Evolutionary conservation across 1,140 invertebrate species (phyloP).

Genomic region (Chymomyza costata): DNA sequence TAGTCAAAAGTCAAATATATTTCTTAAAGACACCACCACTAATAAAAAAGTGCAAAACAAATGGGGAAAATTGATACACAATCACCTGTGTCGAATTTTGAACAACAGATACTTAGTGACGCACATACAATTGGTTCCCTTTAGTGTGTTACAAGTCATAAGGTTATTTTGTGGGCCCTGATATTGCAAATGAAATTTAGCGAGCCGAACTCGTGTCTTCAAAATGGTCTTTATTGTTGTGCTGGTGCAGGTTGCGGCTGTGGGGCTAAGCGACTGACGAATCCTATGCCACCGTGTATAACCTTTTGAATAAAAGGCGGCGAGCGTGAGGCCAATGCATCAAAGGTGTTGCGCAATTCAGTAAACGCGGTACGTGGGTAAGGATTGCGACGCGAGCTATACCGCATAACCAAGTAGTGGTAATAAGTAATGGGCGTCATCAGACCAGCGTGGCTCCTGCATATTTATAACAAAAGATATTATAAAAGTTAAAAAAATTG

Average conservation of each 20-base stretch:
- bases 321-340: slow-evolving; percentile 79
- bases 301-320: slow-evolving; percentile 79
- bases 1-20: too few relatives aligned
- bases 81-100: too few relatives aligned
- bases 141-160: too few relatives aligned
- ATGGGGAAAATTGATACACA: too few relatives aligned
- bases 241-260: slow-evolving; percentile 66
- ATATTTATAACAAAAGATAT: slow-evolving; percentile 16
- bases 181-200: too few relatives aligned
- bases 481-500: slow-evolving; percentile 88
- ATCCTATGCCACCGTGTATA: slow-evolving; percentile 77
- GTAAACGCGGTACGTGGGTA: slow-evolving; percentile 93
- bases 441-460: slow-evolving; percentile 88
- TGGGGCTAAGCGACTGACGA: slow-evolving; percentile 82
- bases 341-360: slow-evolving; percentile 82
- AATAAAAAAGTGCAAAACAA: too few relatives aligned
- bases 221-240: slow-evolving; percentile 33
- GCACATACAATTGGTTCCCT: too few relatives aligned
- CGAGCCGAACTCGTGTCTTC: too few relatives aligned
- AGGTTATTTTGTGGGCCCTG: too few relatives aligned
- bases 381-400: slow-evolving; percentile 94
- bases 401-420: slow-evolving; percentile 92
- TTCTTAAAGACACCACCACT: too few relatives aligned
- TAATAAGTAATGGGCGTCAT: slow-evolving; percentile 96
- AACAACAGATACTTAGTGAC: too few relatives aligned